phyloP scores from a whole-genome alignment of 2,797 vertebrate genomes.

The Tinamus major region DNA sequence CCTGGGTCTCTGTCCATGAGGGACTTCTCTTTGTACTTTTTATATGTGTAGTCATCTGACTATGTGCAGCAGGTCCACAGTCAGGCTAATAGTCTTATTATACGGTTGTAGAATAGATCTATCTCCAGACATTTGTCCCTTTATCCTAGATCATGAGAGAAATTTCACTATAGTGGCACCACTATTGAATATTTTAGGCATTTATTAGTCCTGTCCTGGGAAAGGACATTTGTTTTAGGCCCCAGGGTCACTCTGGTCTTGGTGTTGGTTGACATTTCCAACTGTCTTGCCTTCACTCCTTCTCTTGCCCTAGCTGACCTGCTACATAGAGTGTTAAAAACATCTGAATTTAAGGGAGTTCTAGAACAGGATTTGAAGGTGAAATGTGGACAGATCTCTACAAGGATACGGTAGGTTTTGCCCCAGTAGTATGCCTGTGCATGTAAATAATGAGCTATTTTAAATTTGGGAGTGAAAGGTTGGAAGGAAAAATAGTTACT shows the following conservation, averaged over 20 bases:
- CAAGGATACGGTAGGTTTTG: neutral
- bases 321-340: neutral
- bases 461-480: neutral
- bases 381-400: neutral
- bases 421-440: accelerated
- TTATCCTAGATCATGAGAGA: neutral
- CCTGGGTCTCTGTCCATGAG: neutral
- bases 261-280: neutral
- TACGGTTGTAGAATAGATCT: accelerated
- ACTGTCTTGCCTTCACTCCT: neutral
- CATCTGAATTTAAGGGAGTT: neutral
- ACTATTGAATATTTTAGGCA: neutral
- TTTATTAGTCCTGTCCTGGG: neutral
- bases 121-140: neutral
- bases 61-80: neutral
- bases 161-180: neutral
- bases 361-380: neutral
- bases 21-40: neutral
- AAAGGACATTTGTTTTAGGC: neutral
- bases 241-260: neutral
- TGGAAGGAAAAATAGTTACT: neutral
- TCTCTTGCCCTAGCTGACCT: neutral
- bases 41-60: neutral
- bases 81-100: neutral
- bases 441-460: neutral